A percentile compares a stretch with the other conserved stretches of the same genome.
These are phyloP conservation scores for Patella depressa DNA, from an alignment of 2,888 invertebrate species.

Conservation along the genomic window DNA sequence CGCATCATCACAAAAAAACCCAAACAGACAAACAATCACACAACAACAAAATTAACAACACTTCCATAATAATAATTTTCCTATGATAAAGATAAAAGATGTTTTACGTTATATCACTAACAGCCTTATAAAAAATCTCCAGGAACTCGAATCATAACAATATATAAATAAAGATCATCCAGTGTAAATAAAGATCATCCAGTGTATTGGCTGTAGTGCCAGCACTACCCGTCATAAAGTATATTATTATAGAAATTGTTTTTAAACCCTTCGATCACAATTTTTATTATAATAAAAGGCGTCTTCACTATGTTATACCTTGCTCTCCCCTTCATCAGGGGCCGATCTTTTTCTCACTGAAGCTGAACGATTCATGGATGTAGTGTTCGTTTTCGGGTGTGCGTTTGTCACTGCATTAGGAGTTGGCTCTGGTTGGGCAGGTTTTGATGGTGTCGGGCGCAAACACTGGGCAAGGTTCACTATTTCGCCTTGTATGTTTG, in stretches of 20 bases:
- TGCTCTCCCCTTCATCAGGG: slow-evolving; percentile 40
- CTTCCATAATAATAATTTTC: too few species aligned
- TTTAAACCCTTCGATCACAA: slow-evolving; percentile 11
- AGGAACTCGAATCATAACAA: too few species aligned
- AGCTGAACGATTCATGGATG: slow-evolving; percentile 19
- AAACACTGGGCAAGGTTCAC: slow-evolving; percentile 62
- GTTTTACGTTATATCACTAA: too few species aligned
- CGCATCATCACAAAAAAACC: too few species aligned
- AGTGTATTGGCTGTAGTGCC: slow-evolving; percentile 12
- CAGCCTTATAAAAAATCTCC: too few species aligned
- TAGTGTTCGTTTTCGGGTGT: slow-evolving; percentile 17
- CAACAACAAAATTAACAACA: too few species aligned
- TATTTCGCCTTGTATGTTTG: slow-evolving; percentile 70
- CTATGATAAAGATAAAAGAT: too few species aligned
- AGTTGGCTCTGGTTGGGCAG: slow-evolving; percentile 26
- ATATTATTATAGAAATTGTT: not conserved
- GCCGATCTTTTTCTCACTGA: slow-evolving; percentile 29
- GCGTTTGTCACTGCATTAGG: slow-evolving; percentile 20
- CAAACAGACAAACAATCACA: too few species aligned
- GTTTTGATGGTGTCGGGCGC: slow-evolving; percentile 46
- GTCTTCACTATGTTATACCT: slow-evolving; percentile 31
- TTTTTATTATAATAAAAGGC: not conserved
- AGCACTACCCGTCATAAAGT: slow-evolving; percentile 16
- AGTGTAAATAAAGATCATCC: too few species aligned
- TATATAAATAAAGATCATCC: too few species aligned